Base-by-base conservation (phyloP, 2,888 invertebrate genomes). In the Scaptomyza polygonia region DNA sequence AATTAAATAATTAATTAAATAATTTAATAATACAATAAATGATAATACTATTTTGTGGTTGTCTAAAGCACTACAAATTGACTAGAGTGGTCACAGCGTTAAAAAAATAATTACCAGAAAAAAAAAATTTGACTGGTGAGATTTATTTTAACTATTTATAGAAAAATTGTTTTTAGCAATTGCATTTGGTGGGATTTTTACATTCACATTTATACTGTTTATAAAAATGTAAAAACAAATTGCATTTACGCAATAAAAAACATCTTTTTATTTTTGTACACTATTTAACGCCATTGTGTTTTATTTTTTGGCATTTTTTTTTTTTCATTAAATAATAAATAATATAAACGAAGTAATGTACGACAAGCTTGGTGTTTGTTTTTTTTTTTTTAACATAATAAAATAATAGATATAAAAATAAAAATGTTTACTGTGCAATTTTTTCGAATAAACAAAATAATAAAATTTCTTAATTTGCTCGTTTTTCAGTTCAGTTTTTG, bases 161-260 rank as follows among this genome's bases (percentile, higher is more conserved):
- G n/a, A 49, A 55, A 44, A 51, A 34, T 54, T 43, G n/a, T 52
- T 54, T 53, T 4, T 32, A 36, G 53, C 61, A 67, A 55, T 56
- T 64, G 48, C 52, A 53, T 49, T 70, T 70, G 5, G 32, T 16
- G 55, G 72, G 76, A 61, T 55, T 67, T 65, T 25, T 65, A 67
- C 64, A 76, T 48, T 45, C 49, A 21, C 30, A 39, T 52, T 3
- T 36, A 36, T 77, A 66, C 25, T 55, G 21, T 47, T 39, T 61
- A 70, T 51, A 69, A 76, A 65, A 84, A 88, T 67, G 72, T 66
- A 88, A 91, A 91, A 91, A 92, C 92, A 91, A 91, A 91, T 91
- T 92, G 91, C 91, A 91, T 91, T 91, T 90, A 90, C 85, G 91
- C 91, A 91, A 92, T 89, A 73, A 88, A 68, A 39, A 52, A 44